Evolutionary conservation across 2,113 vertebrate genomes (phyloP), one percentile per base, ranked within the genome.

Genomic region (Microcebus jonahi): DNA sequence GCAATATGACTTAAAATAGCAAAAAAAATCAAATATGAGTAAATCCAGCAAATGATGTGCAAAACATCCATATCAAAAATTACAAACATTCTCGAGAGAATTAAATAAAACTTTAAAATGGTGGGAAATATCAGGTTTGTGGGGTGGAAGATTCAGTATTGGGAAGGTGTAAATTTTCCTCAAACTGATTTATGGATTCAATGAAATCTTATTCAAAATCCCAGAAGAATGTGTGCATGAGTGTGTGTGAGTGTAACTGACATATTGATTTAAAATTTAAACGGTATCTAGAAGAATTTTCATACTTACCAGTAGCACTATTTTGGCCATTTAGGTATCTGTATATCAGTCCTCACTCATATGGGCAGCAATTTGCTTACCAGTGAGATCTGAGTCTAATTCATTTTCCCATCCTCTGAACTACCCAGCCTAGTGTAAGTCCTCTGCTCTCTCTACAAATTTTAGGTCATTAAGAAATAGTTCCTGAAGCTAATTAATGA

Each of bases 1-100:
- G 29, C 6, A 88, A 27, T 39, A 36, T 67, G 36, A 80, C 31
- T 88, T 67, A 79, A 29, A 83, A 87, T 55, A 84, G 36, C 18
- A 90, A 57, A 36, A 86, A 86, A 73, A 83, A 96, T 75, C 39
- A 63, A 91, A 87, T 39, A 81, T n/a, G 61, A 88, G 27, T 45
- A 70, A 81, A 53, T 75, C 8, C 53, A 77, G 73, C 15, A 77
- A 82, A 18, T 59, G 31, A 63, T 50, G 8, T 39, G 3, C 77
- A n/a, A 57, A 83, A 67, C 1, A 67, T 73, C 42, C 73, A 36
- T 34, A 34, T 36, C 68, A 36, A 61, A 84, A 81, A 39, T 68
- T 50, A 81, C 0, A 63, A 76, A 8, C 5, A 70, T 71, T 94
- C 71, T 50, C 80, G 20, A 94, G 21, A 82, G 20, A 94, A 85